Percentiles rank a stretch among this genome's conserved stretches.
These are phyloP conservation scores for Brachylomia viminalis DNA, from an alignment of 2,888 invertebrate genomes.

Conservation along the genomic window DNA sequence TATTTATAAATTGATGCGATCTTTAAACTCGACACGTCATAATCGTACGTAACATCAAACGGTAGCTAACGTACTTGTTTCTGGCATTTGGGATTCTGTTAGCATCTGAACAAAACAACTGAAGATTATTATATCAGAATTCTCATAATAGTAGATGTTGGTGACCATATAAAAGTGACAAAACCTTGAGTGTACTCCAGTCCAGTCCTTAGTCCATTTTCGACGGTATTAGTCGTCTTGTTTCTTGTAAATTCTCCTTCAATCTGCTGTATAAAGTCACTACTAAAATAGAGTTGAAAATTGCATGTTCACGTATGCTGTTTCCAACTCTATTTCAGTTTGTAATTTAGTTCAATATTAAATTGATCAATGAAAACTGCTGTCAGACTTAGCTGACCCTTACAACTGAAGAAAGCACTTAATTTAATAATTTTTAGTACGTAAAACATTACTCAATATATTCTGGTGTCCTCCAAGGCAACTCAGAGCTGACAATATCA, in stretches of 20 bases:
- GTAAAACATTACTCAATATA: not conserved
- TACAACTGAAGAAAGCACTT: not conserved
- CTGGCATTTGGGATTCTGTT: slow-evolving; percentile 16
- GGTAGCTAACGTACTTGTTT: slow-evolving; percentile 37
- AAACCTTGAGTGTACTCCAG: not conserved
- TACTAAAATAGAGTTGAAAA: not conserved
- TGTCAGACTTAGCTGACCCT: not conserved
- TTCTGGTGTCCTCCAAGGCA: slow-evolving; percentile 77
- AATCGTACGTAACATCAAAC: slow-evolving; percentile 59
- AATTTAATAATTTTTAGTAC: not conserved
- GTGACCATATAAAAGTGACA: not conserved
- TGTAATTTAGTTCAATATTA: not conserved
- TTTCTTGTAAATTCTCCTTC: too few relatives aligned
- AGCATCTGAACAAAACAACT: slow-evolving; percentile 18
- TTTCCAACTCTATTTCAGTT: not conserved
- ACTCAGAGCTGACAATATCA: slow-evolving; percentile 76
- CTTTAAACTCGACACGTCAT: slow-evolving; percentile 57
- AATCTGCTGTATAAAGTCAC: not conserved
- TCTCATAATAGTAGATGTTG: not conserved
- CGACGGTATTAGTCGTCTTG: too few relatives aligned
- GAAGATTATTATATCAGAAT: slow-evolving; percentile 10
- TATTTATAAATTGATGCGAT: slow-evolving; percentile 62
- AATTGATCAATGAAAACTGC: too few relatives aligned
- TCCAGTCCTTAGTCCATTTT: not conserved
- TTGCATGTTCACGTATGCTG: not conserved